Evolutionary conservation across 2,113 vertebrate genomes (phyloP).

Genomic region (Nyctereutes procyonoides): DNA sequence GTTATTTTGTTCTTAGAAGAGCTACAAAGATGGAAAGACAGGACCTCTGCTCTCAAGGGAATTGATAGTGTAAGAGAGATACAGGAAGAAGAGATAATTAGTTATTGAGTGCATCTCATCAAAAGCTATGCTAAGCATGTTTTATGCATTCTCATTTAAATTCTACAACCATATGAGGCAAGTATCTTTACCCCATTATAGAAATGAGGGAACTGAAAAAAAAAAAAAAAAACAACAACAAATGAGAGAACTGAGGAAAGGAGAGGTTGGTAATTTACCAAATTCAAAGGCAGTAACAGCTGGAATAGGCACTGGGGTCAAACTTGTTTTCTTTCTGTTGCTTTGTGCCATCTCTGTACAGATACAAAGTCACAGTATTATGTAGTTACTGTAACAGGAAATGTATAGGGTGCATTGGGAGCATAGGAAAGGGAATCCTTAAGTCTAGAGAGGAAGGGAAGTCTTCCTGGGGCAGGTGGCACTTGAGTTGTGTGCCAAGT

Average conservation of each 20-base stretch:
- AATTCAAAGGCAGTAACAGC: not conserved
- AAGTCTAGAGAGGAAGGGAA: not conserved
- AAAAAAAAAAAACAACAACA: not conserved
- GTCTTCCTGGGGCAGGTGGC: not conserved
- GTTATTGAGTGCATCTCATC: not conserved
- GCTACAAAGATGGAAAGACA: not conserved
- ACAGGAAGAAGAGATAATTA: not conserved
- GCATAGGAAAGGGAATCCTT: not conserved
- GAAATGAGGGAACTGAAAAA: not conserved
- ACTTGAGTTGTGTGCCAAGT: not conserved
- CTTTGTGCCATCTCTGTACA: not conserved
- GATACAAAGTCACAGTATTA: not conserved
- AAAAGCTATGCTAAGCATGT: not conserved
- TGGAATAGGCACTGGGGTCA: conserved; percentile 18
- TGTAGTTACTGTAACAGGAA: not conserved
- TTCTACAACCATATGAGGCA: not conserved
- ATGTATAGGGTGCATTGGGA: not conserved
- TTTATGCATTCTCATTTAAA: conserved; percentile 9
- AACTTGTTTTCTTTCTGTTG: not conserved
- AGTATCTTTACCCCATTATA: not conserved
- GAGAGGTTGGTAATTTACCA: not conserved
- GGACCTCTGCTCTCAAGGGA: not conserved
- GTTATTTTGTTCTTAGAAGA: not conserved
- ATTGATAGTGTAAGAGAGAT: not conserved
- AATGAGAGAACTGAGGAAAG: not conserved